These are phyloP conservation scores for Cheirogaleus major DNA, from an alignment of 2,797 vertebrate species.

Conservation along the genomic window DNA sequence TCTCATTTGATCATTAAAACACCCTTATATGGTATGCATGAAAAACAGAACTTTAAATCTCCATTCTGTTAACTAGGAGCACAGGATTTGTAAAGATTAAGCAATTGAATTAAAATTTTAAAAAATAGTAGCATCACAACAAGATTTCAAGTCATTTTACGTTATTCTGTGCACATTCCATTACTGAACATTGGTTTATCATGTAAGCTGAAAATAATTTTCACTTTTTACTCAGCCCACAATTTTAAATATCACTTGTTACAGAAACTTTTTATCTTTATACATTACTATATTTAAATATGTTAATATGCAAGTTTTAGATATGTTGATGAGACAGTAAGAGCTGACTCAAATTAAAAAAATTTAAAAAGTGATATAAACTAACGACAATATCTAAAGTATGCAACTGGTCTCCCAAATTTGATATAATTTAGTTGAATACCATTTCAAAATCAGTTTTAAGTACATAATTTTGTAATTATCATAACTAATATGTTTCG, in stretches of 20 bases:
- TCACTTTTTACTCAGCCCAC: background rate
- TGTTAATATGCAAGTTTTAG: background rate
- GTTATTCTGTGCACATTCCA: background rate
- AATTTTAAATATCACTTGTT: background rate
- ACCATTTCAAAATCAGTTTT: background rate
- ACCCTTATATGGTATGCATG: background rate
- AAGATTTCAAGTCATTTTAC: background rate
- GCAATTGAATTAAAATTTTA: background rate
- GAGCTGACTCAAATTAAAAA: background rate
- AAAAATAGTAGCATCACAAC: background rate
- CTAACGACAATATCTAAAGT: background rate
- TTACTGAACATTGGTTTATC: background rate
- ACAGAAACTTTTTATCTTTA: background rate
- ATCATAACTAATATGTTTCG: background rate
- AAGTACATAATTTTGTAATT: background rate
- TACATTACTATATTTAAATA: background rate
- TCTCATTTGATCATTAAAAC: constrained; percentile 21
- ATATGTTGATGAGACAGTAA: background rate
- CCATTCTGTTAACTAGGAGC: background rate
- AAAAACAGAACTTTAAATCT: background rate
- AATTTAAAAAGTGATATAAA: background rate
- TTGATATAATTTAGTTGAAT: background rate
- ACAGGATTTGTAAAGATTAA: background rate
- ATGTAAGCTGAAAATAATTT: background rate
- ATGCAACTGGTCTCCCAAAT: background rate